Evolutionary conservation across 2,797 vertebrate species (phyloP).

Genomic region (Alauda arvensis): DNA sequence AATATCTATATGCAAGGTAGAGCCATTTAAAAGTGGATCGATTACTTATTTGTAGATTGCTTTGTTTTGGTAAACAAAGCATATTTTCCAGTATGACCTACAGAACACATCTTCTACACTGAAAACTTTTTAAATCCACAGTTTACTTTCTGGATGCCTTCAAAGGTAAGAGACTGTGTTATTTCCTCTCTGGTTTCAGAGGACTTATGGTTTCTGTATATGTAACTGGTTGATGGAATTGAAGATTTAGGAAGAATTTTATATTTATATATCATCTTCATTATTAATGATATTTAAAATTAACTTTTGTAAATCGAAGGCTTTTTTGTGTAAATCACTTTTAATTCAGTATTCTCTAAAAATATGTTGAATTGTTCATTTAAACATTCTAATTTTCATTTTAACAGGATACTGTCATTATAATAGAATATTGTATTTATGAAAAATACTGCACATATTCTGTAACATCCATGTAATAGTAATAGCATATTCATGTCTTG

Average conservation of each 20-base stretch:
- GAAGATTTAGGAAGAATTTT: not conserved
- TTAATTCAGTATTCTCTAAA: not conserved
- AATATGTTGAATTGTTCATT: not conserved
- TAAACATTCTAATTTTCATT: not conserved
- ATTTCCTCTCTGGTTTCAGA: not conserved
- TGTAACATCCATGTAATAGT: not conserved
- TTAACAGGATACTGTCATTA: not conserved
- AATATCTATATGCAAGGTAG: slow-evolving; percentile 29
- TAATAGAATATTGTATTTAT: not conserved
- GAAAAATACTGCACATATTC: not conserved
- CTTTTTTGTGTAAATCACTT: not conserved
- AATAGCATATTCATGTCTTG: not conserved
- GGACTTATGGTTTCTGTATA: not conserved
- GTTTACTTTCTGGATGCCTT: not conserved
- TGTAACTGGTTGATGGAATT: not conserved
- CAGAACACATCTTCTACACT: not conserved
- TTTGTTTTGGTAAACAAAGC: not conserved
- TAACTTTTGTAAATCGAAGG: not conserved
- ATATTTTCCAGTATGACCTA: not conserved
- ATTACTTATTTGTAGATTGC: not conserved
- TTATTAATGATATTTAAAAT: not conserved
- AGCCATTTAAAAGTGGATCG: slow-evolving; percentile 17
- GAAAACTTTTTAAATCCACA: not conserved
- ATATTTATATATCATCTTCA: not conserved
- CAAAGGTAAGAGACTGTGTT: slow-evolving; percentile 46